phyloP scores from a whole-genome alignment of 1,140 invertebrate genomes.

The Drosophila chauvacae region DNA sequence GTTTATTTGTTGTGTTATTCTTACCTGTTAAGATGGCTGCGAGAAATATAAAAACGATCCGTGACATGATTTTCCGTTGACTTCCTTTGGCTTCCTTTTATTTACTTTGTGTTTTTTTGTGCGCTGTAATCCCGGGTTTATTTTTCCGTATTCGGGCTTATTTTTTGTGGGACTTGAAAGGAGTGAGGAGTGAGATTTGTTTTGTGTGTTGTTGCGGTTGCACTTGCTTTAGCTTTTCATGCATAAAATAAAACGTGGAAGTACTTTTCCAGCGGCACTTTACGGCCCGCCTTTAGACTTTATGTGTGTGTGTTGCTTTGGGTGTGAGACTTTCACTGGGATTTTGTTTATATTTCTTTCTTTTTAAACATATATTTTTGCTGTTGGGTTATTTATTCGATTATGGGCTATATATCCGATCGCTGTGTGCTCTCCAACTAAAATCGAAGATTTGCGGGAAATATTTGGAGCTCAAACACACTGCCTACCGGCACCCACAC shows the following conservation, averaged over 20 bases:
- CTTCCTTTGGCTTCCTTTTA: constrained; percentile 49
- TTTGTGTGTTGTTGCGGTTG: constrained; percentile 53
- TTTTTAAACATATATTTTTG: neutral
- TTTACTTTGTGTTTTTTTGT: constrained; percentile 12
- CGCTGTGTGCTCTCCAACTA: constrained; percentile 18
- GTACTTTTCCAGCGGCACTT: constrained; percentile 57
- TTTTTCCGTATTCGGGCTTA: constrained; percentile 42
- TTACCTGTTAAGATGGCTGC: constrained; percentile 80
- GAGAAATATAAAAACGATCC: constrained; percentile 77
- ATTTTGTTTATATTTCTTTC: constrained; percentile 8
- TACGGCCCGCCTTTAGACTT: constrained; percentile 60
- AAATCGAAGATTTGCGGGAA: constrained; percentile 14
- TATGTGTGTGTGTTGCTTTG: constrained; percentile 18
- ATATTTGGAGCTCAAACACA: constrained; percentile 3
- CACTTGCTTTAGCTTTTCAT: constrained; percentile 65
- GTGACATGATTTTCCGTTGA: constrained; percentile 61
- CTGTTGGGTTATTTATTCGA: constrained; percentile 15
- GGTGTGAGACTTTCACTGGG: constrained; percentile 15
- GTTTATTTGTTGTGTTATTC: constrained; percentile 27
- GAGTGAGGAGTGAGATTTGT: constrained; percentile 54
- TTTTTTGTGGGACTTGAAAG: constrained; percentile 37
- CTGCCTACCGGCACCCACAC: constrained; percentile 18
- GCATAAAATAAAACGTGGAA: constrained; percentile 58
- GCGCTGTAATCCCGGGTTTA: constrained; percentile 62
- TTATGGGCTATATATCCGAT: constrained; percentile 9